Evolutionary conservation across 37 sponge, comb jelly and placozoan species (phyloP).

Genomic region (Ephydatia muelleri): DNA sequence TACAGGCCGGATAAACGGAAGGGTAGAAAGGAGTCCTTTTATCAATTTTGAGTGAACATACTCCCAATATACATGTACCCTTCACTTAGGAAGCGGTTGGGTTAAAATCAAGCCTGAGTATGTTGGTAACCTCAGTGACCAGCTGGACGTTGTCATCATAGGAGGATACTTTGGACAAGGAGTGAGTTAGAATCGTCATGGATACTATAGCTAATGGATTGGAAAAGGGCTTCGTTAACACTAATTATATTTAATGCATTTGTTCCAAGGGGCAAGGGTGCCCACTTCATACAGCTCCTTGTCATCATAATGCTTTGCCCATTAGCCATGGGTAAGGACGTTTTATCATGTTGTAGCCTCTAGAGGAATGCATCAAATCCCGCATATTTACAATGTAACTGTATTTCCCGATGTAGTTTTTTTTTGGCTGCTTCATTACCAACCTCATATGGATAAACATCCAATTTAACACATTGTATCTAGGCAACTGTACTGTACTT

Average conservation of each 20-base stretch:
- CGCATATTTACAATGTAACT: too few species aligned
- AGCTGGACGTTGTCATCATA: conserved; percentile 88
- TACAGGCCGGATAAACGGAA: conserved; percentile 94
- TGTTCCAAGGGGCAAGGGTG: neutral
- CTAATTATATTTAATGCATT: neutral
- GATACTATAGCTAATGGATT: neutral
- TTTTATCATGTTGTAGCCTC: too few species aligned
- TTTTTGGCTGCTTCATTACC: too few species aligned
- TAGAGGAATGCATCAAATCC: too few species aligned
- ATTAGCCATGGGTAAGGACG: too few species aligned
- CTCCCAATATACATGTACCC: neutral
- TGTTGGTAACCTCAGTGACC: conserved; percentile 90
- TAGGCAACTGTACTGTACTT: too few species aligned
- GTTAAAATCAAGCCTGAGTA: conserved; percentile 97
- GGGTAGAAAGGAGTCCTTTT: conserved; percentile 29
- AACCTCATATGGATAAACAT: too few species aligned
- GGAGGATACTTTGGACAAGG: conserved; percentile 95
- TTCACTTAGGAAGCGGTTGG: conserved; percentile 88
- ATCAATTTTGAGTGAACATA: too few species aligned
- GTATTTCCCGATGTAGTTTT: too few species aligned
- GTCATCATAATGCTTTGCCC: too few species aligned
- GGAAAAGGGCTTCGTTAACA: too few species aligned
- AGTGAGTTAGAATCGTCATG: conserved; percentile 24
- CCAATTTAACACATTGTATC: too few species aligned
- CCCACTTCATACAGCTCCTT: neutral